A percentile compares a stretch with the other conserved stretches of the same genome.
phyloP scores from a whole-genome alignment of 1,140 invertebrate species.

The Magallana gigas region DNA sequence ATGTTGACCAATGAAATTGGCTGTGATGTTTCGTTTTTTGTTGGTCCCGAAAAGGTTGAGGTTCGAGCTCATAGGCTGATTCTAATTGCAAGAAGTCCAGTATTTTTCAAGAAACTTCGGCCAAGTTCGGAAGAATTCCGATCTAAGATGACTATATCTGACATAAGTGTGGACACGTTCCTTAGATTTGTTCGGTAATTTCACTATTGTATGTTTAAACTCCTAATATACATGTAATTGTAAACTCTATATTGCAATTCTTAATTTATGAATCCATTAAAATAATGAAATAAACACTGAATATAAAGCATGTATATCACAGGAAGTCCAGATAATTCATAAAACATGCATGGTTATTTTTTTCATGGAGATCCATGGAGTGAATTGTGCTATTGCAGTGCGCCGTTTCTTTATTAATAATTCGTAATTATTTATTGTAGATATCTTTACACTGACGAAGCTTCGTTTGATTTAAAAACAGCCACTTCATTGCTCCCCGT shows the following conservation, averaged over 20 bases:
- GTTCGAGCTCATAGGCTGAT: constrained; percentile 91
- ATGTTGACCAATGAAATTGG: constrained; percentile 61
- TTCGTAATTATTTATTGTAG: constrained; percentile 47
- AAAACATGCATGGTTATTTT: not conserved
- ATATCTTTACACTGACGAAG: constrained; percentile 64
- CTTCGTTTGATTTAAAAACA: not conserved
- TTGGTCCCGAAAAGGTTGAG: constrained; percentile 77
- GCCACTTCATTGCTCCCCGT: not conserved
- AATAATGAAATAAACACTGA: too few species aligned
- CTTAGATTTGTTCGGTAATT: constrained; percentile 69
- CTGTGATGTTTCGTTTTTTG: constrained; percentile 57
- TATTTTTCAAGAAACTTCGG: constrained; percentile 92
- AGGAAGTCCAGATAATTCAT: not conserved
- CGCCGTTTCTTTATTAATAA: not conserved
- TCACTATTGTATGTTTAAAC: constrained; percentile 79
- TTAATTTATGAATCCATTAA: too few species aligned
- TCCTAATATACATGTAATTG: not conserved
- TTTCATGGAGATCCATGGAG: not conserved
- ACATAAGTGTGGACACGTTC: constrained; percentile 87
- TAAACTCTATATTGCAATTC: not conserved
- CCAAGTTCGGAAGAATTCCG: constrained; percentile 80
- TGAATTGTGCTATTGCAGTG: not conserved
- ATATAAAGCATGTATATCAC: too few species aligned
- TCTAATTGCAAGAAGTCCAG: constrained; percentile 87
- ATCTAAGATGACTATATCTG: constrained; percentile 87